Base-by-base conservation (phyloP, 2,888 invertebrate species). In the Epinotia bilunana region DNA sequence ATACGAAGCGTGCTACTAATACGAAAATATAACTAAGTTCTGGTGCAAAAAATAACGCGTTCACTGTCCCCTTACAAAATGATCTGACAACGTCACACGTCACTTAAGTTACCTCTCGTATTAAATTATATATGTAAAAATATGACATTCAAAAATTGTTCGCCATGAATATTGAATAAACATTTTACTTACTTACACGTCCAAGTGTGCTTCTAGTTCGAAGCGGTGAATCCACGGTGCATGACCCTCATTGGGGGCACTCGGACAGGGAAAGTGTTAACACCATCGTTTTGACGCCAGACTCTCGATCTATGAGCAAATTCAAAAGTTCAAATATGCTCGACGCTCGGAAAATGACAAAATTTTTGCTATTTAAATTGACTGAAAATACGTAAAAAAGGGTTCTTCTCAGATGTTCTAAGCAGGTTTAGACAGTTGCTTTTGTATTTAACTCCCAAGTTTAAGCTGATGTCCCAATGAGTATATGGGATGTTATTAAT, bases 371-470 rank as follows among this genome's bases (percentile, higher is more conserved):
- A 49, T 20, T 16, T 11, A 64, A n/a, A 63, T 16, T 16, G 23
- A 64, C 49, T 64, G 57, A 71, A 71, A 61, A 53, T 46, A 18
- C 43, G 46, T 13, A 46, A 49, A 57, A 57, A 28, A 23, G 72
- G 80, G 85, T 87, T 86, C 82, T 88, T 83, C 83, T 87, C 69
- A 23, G 83, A 84, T 79, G 82, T 83, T 81, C 78, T 20, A 83
- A 85, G 85, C 81, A 84, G 84, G 74, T 83, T 79, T 67, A 77
- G 75, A 57, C 74, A 76, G 79, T 78, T 74, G 20, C 80, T 78
- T 83, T 74, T 82, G 78, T 76, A 79, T 55, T 23, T 16, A 68
- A 76, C 43, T 71, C 55, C 74, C 76, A 72, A 68, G 28, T 18
- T 39, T 49, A 57, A 46, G 39, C 39, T 39, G 39, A 39, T 7